Base-by-base conservation (phyloP, 1,140 invertebrate species). In the Kradibia gibbosae region DNA sequence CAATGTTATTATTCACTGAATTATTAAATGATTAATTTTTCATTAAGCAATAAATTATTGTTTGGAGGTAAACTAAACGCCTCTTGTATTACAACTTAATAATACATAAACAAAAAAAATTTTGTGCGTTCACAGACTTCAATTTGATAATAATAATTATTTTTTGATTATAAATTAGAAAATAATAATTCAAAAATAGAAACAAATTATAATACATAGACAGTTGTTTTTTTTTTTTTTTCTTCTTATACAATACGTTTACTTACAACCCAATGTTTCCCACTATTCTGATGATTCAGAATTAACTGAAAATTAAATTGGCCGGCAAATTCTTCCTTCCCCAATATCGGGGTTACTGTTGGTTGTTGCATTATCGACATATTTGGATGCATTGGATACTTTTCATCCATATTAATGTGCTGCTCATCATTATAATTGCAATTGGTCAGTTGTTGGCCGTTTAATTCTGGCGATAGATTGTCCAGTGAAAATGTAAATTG, bases 181-280 rank as follows among this genome's bases (percentile, higher is more conserved):
- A n/a, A n/a, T n/a, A n/a, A n/a, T n/a, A n/a, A n/a, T n/a, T n/a
- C n/a, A n/a, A n/a, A n/a, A n/a, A n/a, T n/a, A n/a, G n/a, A n/a
- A n/a, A n/a, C n/a, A n/a, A n/a, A n/a, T n/a, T n/a, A n/a, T n/a
- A n/a, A n/a, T n/a, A n/a, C n/a, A n/a, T n/a, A n/a, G n/a, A n/a
- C n/a, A n/a, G n/a, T n/a, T n/a, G n/a, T n/a, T n/a, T n/a, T n/a
- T n/a, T n/a, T n/a, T n/a, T n/a, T n/a, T n/a, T n/a, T n/a, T n/a
- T n/a, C n/a, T 67, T 36, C 10, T 5, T 45, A 34, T 13, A 50
- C 48, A 72, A 65, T 39, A 55, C n/a, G 22, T 75, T 28, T 78
- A 86, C 88, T 86, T 85, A 91, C 90, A 53, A 87, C 80, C 86
- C 86, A 90, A 78, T 89, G 83, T 76, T 88, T 89, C 34, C 83